These are phyloP conservation scores for Ochropleura plecta DNA, from an alignment of 2,888 invertebrate species.

Conservation along the genomic window DNA sequence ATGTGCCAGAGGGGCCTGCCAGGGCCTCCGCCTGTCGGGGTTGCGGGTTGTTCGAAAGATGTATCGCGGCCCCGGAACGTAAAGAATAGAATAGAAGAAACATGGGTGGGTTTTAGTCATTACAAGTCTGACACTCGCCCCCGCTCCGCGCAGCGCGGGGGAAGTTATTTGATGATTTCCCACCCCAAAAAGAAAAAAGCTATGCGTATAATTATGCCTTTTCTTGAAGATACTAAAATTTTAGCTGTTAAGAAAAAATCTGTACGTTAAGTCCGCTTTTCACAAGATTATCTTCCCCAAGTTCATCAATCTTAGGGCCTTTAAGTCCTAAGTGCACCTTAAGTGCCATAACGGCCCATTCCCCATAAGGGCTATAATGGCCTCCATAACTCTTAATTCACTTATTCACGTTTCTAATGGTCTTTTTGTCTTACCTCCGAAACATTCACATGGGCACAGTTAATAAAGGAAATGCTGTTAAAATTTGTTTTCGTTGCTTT, in stretches of 20 bases:
- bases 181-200: too few species aligned
- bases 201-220: too few species aligned
- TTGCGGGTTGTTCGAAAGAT: too few species aligned
- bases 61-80: too few species aligned
- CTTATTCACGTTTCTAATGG: slow-evolving; percentile 60
- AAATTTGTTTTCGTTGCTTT: slow-evolving; percentile 5
- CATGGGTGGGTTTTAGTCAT: too few species aligned
- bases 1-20: too few species aligned
- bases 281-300: slow-evolving; percentile 17
- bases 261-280: neutral
- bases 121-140: too few species aligned
- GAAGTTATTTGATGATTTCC: too few species aligned
- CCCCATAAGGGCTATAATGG: slow-evolving; percentile 56
- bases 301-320: slow-evolving; percentile 54
- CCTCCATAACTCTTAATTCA: slow-evolving; percentile 62
- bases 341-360: slow-evolving; percentile 60
- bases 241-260: neutral
- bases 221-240: neutral
- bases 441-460: slow-evolving; percentile 31
- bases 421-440: slow-evolving; percentile 45
- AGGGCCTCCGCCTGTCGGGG: too few species aligned
- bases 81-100: too few species aligned
- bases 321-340: slow-evolving; percentile 54
- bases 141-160: too few species aligned
- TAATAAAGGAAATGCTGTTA: slow-evolving; percentile 5